phyloP scores from a whole-genome alignment of 2,797 vertebrate genomes.

The Anolis apletophallus region DNA sequence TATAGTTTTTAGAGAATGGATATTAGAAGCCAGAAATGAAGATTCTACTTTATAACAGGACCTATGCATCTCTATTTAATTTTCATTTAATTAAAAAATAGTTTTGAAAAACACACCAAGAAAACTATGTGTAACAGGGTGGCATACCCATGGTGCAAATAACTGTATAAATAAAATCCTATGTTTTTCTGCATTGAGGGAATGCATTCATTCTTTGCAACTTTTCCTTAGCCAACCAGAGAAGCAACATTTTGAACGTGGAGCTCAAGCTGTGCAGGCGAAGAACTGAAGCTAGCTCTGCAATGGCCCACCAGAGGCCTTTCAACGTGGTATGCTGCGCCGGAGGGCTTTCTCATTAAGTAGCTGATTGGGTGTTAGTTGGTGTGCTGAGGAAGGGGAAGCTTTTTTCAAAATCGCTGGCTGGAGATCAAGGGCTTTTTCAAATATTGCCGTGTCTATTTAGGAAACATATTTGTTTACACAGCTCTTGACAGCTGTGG shows the following conservation, averaged over 20 bases:
- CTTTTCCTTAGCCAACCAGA: background rate
- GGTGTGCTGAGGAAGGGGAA: conserved; percentile 28
- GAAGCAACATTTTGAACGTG: background rate
- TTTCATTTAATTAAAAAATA: background rate
- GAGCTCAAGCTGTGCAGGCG: background rate
- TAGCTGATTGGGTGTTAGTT: conserved; percentile 34
- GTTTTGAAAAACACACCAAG: background rate
- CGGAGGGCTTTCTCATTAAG: conserved; percentile 27
- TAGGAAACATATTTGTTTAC: conserved; percentile 51
- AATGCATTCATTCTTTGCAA: background rate
- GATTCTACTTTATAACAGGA: no score
- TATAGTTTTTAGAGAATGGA: background rate
- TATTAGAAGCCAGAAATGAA: background rate
- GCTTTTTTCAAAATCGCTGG: conserved; percentile 31
- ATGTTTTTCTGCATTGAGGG: background rate
- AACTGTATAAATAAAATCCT: background rate
- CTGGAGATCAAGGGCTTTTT: conserved; percentile 44
- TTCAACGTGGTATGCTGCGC: background rate
- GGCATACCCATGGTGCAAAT: background rate
- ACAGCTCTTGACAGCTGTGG: conserved; percentile 43
- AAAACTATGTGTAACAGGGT: background rate
- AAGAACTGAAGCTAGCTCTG: background rate
- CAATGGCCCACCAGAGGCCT: background rate
- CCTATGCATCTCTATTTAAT: background rate
- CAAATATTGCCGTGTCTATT: conserved; percentile 37